These are phyloP conservation scores for Iguana delicatissima DNA, from an alignment of 2,797 vertebrate genomes.

Conservation along the genomic window DNA sequence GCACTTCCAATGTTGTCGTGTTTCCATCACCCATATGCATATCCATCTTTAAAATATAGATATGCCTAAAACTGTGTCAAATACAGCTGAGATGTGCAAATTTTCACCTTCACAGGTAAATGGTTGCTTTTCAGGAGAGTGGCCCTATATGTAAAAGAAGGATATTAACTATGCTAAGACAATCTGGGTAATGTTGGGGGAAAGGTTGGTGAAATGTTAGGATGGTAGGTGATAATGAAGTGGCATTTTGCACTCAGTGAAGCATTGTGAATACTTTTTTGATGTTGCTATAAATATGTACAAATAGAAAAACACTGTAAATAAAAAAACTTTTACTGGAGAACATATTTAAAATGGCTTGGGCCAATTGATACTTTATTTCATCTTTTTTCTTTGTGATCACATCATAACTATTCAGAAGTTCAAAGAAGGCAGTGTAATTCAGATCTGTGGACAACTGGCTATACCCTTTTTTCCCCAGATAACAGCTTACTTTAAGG, in stretches of 20 bases:
- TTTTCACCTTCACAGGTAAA: conserved; percentile 47
- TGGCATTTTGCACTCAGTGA: conserved; percentile 71
- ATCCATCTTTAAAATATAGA: conserved; percentile 40
- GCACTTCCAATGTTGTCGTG: conserved; percentile 44
- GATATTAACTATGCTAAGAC: conserved; percentile 78
- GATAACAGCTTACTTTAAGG: background rate
- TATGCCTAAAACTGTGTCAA: conserved; percentile 63
- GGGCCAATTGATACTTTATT: conserved; percentile 44
- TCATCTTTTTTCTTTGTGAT: background rate
- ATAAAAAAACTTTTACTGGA: conserved; percentile 78
- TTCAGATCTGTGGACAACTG: background rate
- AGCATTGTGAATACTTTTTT: conserved; percentile 78
- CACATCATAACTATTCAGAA: conserved; percentile 1
- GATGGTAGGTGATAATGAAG: conserved; percentile 62
- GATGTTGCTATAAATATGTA: conserved; percentile 77
- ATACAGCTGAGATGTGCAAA: conserved; percentile 57
- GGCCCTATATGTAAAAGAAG: conserved; percentile 62
- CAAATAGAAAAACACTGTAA: conserved; percentile 76
- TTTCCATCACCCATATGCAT: background rate
- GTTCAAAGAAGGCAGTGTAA: background rate
- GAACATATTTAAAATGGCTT: conserved; percentile 65
- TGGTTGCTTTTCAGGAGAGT: conserved; percentile 43
- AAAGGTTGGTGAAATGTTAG: conserved; percentile 55
- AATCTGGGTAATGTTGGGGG: conserved; percentile 74
- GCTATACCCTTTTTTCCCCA: background rate